Evolutionary conservation across 2,797 vertebrate genomes (phyloP).

Genomic region (Peromyscus eremicus): DNA sequence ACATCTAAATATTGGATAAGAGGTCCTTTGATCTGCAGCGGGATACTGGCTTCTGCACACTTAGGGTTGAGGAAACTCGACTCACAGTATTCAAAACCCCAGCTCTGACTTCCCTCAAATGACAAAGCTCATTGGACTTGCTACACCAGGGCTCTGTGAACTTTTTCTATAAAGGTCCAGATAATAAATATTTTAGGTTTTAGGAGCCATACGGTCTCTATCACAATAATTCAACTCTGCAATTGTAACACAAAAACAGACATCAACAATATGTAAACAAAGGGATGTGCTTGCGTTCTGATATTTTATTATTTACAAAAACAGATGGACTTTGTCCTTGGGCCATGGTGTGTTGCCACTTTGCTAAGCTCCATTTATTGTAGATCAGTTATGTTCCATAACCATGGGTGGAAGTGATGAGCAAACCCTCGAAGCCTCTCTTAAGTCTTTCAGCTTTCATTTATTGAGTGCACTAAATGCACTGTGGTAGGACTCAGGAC

Average conservation of each 20-base stretch:
- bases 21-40: background rate
- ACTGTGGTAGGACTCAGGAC: background rate
- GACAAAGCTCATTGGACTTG: background rate
- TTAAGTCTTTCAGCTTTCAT: background rate
- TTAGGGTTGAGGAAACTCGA: background rate
- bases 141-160: background rate
- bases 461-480: background rate
- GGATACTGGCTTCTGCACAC: background rate
- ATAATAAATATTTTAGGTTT: slow-evolving; percentile 28
- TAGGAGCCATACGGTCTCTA: background rate
- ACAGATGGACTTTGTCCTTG: background rate
- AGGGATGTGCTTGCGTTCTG: background rate
- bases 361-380: background rate
- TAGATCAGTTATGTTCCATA: background rate
- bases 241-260: background rate
- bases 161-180: background rate
- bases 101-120: background rate
- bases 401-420: background rate
- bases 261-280: background rate
- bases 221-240: background rate
- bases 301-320: slow-evolving; percentile 28
- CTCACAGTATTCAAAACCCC: background rate
- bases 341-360: background rate
- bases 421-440: background rate
- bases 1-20: background rate